Evolutionary conservation across 2,888 invertebrate species (phyloP).

Genomic region (Nymphalis polychloros): DNA sequence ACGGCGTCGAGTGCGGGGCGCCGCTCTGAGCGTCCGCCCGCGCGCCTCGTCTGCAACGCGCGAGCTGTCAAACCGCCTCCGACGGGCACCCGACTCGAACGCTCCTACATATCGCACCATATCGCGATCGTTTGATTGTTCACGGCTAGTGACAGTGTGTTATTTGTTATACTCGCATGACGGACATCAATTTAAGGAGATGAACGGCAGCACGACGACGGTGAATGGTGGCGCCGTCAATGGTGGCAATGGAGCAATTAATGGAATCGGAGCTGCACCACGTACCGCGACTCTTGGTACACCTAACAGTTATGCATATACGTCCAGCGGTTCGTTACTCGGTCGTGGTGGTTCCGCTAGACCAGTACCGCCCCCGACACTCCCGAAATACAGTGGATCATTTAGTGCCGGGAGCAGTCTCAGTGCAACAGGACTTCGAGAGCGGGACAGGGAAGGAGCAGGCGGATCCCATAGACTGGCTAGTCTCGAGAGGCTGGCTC

Average conservation of each 20-base stretch:
- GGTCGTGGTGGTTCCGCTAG: constrained; percentile 84
- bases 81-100: constrained; percentile 78
- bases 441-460: constrained; percentile 84
- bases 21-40: constrained; percentile 57
- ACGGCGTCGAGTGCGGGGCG: constrained; percentile 53
- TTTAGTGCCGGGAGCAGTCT: constrained; percentile 84
- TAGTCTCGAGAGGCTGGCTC: constrained; percentile 90
- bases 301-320: constrained; percentile 84
- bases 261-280: constrained; percentile 73
- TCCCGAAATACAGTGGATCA: constrained; percentile 90
- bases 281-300: constrained; percentile 77
- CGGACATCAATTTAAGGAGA: constrained; percentile 66
- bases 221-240: constrained; percentile 77
- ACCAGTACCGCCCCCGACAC: constrained; percentile 89
- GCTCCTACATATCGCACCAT: constrained; percentile 63
- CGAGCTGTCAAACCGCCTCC: constrained; percentile 80
- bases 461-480: constrained; percentile 90
- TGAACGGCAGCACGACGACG: constrained; percentile 81
- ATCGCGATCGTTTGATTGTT: constrained; percentile 68
- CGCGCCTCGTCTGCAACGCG: constrained; percentile 67
- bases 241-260: constrained; percentile 71
- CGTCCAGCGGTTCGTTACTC: constrained; percentile 83
- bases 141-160: constrained; percentile 73
- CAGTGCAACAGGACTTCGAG: constrained; percentile 83
- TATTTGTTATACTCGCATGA: constrained; percentile 73